Base-by-base conservation (phyloP, 1,140 invertebrate species). In the Venturia canescens region DNA sequence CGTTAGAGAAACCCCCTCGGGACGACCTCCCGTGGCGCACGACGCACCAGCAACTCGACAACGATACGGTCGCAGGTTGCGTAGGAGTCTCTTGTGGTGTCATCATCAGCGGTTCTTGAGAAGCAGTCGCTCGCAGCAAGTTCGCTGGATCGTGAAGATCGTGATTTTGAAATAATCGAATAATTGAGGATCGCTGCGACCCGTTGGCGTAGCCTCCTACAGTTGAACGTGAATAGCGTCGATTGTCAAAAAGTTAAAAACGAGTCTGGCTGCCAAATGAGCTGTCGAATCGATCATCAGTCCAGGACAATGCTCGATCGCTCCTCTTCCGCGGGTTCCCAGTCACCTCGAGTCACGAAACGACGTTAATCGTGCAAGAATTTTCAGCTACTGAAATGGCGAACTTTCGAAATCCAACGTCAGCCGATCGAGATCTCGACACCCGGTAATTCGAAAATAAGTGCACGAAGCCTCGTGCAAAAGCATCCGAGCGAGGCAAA, bases 1-100 rank as follows among this genome's bases (percentile, higher is more conserved):
- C 21, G 78, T 60, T 72, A 60, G 50, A 29, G 27, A 63, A 72
- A 18, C 50, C 50, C 66, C 53, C 50, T 72, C 50, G 74, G 57
- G 69, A 71, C 27, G 60, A 75, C 70, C 79, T 74, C 79, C 79
- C 70, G 79, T 48, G 69, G 79, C 29, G 79, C 38, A 34, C 63
- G 48, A 74, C 31, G 38, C 44, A 53, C 48, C 15, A 26, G 9
- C 71, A 23, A 13, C 16, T 48, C 23, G 71, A 26, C 48, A 31
- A 74, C 44, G 71, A 50, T 53, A 31, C 71, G 13, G 13, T n/a
- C 11, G 18, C 26, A 29, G 5, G 48, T 50, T 27, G 71, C 71
- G 71, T 74, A 74, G 71, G 71, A 74, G 71, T 74, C 15, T 15
- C 29, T 69, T 29, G 48, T 71, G 69, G 69, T 71, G 38, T 48